Evolutionary conservation across 2,113 vertebrate genomes (phyloP), one percentile per base, ranked within the genome.

Genomic region (Hypocryptadius cinnamomeus): DNA sequence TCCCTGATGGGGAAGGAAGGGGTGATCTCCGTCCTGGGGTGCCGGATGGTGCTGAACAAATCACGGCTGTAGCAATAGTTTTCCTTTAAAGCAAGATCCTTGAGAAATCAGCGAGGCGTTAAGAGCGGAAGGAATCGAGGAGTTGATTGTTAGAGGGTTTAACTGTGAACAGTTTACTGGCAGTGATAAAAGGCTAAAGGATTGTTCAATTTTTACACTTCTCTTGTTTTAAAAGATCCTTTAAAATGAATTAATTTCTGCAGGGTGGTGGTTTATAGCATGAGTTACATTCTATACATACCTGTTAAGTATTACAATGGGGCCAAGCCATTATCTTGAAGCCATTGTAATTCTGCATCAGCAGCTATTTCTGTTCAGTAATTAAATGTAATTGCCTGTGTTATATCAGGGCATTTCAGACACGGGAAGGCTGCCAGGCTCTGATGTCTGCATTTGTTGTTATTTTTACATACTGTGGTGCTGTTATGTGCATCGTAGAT

Each of bases 1-100:
- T 45, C 19, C 28, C 27, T 39, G 33, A 22, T 20, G 13, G 9
- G 6, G 7, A 30, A 40, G 6, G 7, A 30, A 40, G 3, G 33
- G 28, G 2, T 47, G 53, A 53, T 81, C 39, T 40, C 14, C 3
- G 3, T 16, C 2, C 53, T 31, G 47, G 30, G 24, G 0, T 66
- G 28, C 50, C 28, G 33, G 80, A 1, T 20, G 2, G 30, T 8
- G n/a, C 63, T 20, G 79, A 45, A 5, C 44, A 9, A 13, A 13
- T 16, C 37, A 2, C 4, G 31, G 33, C 1, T 31, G 0, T 0
- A 27, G 57, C 13, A 8, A 6, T 15, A 44, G 42, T 9, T 8
- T 24, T 27, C 8, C 10, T 39, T 33, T n/a, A 22, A 2, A 47
- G 57, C 39, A 15, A 10, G 13, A 31, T 2, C 33, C 1, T 10